A percentile compares a stretch with the other conserved stretches of the same genome.
Conservation (phyloP, 2,113 vertebrate genomes). For the Todiramphus saurophagus region DNA sequence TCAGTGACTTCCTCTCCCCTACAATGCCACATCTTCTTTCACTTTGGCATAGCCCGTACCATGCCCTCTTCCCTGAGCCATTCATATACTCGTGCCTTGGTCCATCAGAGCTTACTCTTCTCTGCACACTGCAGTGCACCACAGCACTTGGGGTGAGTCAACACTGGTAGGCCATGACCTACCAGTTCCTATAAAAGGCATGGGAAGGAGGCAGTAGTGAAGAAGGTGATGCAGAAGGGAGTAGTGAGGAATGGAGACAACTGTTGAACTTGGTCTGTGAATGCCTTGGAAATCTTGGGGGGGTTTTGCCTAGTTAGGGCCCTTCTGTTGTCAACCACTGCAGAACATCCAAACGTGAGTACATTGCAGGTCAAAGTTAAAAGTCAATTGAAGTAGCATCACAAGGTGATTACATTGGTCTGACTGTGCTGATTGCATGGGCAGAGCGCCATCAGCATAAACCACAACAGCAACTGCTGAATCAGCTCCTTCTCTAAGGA, state of each 20-base stretch:
- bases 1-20: background rate
- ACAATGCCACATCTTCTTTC: background rate
- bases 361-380: background rate
- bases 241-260: background rate
- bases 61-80: background rate
- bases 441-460: background rate
- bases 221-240: background rate
- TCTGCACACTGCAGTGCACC: fast-evolving
- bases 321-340: background rate
- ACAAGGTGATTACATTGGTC: background rate
- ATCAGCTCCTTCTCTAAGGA: background rate
- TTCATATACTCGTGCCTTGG: background rate
- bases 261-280: background rate
- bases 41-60: background rate
- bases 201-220: background rate
- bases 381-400: background rate
- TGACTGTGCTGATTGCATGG: background rate
- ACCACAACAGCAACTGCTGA: background rate
- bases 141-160: background rate
- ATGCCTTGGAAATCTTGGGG: background rate
- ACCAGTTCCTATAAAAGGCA: background rate
- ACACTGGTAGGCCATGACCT: background rate
- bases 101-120: background rate
- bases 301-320: background rate
- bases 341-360: background rate